Evolutionary conservation across 2,888 invertebrate species (phyloP), one percentile per base, ranked within the genome.

Genomic region (Pyrgus malvae): DNA sequence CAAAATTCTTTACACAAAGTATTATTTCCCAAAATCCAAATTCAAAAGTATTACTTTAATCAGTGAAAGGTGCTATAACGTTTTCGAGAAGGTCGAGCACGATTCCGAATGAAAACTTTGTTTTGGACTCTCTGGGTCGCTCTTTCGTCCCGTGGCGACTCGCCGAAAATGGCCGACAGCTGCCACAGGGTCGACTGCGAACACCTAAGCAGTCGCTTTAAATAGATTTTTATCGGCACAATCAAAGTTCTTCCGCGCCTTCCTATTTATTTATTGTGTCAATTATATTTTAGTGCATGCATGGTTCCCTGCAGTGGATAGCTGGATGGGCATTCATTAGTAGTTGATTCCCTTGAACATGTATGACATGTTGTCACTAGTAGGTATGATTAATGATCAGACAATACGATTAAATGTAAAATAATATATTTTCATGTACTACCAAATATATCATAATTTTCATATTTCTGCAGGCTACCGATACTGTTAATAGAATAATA

Each of bases 11-110:
- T 76, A 78, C 73, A 76, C 80, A 80, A 86, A 89, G 86, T 89
- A 89, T 88, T 89, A 88, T 85, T 83, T 80, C 80, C 78, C 79
- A 83, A 86, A 81, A 81, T 85, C 72, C 63, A 79, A 85, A 87
- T 83, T 86, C 81, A 75, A 78, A 60, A 87, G 87, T 90, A 89
- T 90, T 87, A 87, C 79, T 71, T 29, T 66, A 73, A 76, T 73
- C 75, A 75, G 75, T 66, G 60, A 73, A 80, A 66, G 78, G 80
- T 81, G 80, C 80, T 83, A 81, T 69, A 68, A 70, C 67, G 67
- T 69, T 42, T 29, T 70, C 67, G 67, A 68, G 64, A 65, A 67
- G 65, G 74, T 73, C 68, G 67, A 73, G 69, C 72, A 74, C 72
- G 75, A 75, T 75, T 69, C 58, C 53, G 55, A 42, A 57, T 45